Base-by-base conservation (phyloP, 2,888 invertebrate genomes). In the Orthosia gracilis region DNA sequence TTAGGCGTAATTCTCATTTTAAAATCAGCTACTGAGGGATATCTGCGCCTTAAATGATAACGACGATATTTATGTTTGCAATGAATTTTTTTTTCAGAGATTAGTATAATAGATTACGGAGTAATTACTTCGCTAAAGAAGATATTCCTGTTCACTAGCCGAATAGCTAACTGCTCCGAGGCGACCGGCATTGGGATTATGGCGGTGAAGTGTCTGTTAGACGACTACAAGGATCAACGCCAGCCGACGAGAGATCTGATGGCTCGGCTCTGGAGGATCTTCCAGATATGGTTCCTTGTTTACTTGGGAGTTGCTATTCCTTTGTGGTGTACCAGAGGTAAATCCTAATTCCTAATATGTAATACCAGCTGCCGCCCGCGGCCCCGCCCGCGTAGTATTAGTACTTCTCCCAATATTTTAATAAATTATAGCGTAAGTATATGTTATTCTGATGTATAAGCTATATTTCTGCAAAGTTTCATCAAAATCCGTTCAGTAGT, bases 251-350 rank as follows among this genome's bases (percentile, higher is more conserved):
- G 73, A 55, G 79, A 78, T 3, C 66, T 90, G 31, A 72, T 83
- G 4, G 57, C 68, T 18, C 83, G 88, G 3, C 49, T 93, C 9
- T 91, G 91, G 91, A 89, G 81, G 54, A 89, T 92, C 45, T 61
- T 90, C 18, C 88, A 89, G 70, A 90, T 94, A 84, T 94, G 94
- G 94, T 76, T 92, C 15, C 17, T 90, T 3, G 86, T 94, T 5
- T 95, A 94, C 76, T 77, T 93, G 4, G 69, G 81, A 2, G 78
- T 95, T 11, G 94, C 94, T 21, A 71, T 94, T n/a, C 94, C 95
- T 31, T 83, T 95, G 61, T 95, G 94, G 94, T 94, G 93, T 74
- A 93, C 92, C 7, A 92, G 89, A 93, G 95, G 95, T 94, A 87
- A 85, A 45, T 63, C 40, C 64, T 31, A 57, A 7, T 18, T 4